Base-by-base conservation (phyloP, 2,797 vertebrate species). In the Spizella passerina region DNA sequence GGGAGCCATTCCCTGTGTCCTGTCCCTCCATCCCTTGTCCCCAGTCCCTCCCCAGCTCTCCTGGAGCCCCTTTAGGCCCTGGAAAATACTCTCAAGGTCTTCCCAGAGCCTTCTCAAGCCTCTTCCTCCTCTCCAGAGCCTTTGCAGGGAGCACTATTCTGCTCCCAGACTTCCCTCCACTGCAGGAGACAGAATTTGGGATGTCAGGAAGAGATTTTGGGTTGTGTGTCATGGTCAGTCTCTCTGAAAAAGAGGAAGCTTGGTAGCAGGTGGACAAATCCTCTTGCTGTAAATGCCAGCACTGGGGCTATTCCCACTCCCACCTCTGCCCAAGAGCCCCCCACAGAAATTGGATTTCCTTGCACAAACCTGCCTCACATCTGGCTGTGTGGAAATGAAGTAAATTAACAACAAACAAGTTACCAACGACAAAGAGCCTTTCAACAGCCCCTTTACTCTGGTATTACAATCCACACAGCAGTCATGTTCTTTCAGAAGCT, bases 211-310 rank as follows among this genome's bases (percentile, higher is more conserved):
- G 41, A n/a, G 26, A 16, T 12, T 38, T 16, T 10, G 1, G n/a
- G 24, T 7, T 18, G 2, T 1, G 7, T 2, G 9, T 23, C 24
- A 2, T 0, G 4, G 9, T 22, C 38, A 43, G 7, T 1, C 30
- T 4, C 4, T 6, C 19, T 24, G 19, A 43, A 46, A 1, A 10
- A 30, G 17, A 39, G 8, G 14, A 13, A 18, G 6, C 26, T 46
- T 38, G 50, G 39, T 2, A 39, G 61, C 32, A 76, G 44, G 10
- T 9, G 14, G 13, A 34, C 39, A 22, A 44, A 61, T 47, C 1
- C 5, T 1, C 4, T 19, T 18, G 19, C 6, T 50, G 47, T 10
- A 68, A 46, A 57, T 7, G 8, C 15, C 41, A 52, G 2, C 1
- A 1, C 2, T 21, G 6, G 22, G 41, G 49, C n/a, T 7, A 5